A percentile compares a stretch with the other conserved stretches of the same genome.
phyloP scores from a whole-genome alignment of 2,113 vertebrate species.

The Anguilla rostrata region DNA sequence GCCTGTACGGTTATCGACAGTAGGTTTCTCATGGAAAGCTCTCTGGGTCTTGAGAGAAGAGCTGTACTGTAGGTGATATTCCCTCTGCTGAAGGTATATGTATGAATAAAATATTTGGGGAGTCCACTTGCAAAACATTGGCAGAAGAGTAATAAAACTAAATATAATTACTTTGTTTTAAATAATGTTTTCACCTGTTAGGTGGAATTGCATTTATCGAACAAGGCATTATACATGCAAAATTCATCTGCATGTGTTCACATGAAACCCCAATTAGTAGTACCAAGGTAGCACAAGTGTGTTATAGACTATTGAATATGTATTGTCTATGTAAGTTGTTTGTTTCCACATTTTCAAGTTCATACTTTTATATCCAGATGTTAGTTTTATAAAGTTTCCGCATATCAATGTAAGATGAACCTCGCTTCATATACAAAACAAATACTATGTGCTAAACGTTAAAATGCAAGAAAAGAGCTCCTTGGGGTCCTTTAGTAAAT shows the following conservation, averaged over 20 bases:
- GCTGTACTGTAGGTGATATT: neutral
- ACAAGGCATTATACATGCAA: too few species aligned
- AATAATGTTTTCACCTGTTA: too few species aligned
- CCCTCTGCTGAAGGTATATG: neutral
- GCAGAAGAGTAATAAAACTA: neutral
- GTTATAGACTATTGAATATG: neutral
- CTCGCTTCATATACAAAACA: neutral
- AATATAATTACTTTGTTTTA: neutral
- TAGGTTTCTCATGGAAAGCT: neutral
- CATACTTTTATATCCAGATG: neutral
- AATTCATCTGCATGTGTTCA: too few species aligned
- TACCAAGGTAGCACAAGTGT: neutral
- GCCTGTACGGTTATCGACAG: neutral
- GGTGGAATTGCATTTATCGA: too few species aligned
- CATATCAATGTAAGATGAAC: neutral
- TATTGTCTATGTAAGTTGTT: neutral
- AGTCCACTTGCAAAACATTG: neutral
- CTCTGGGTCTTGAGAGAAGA: neutral
- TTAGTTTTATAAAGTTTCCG: neutral
- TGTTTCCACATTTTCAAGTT: neutral
- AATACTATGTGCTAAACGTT: neutral
- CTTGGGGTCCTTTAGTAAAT: neutral
- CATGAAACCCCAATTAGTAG: neutral
- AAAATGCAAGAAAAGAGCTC: neutral
- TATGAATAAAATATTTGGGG: neutral